Conservation (phyloP, 2,113 vertebrate genomes). For the Sturnira hondurensis region DNA sequence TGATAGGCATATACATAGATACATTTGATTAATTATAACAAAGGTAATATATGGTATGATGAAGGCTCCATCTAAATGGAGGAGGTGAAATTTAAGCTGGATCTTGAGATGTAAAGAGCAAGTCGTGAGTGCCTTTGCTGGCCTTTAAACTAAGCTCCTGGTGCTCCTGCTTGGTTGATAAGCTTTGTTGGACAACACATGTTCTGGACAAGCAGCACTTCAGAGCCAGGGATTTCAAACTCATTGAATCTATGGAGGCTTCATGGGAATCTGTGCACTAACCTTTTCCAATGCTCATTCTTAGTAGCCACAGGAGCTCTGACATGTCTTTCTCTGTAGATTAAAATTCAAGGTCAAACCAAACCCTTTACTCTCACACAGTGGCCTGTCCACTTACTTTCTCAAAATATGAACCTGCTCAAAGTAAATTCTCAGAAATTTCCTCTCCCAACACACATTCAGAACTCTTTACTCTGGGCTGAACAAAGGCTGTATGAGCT, state of each 20-base stretch:
- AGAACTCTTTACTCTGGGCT: background rate
- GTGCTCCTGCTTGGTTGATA: too few relatives aligned
- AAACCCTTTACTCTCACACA: background rate
- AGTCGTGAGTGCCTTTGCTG: background rate
- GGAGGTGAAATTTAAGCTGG: background rate
- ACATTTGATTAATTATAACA: background rate
- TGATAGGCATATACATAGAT: background rate
- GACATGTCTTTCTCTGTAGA: background rate
- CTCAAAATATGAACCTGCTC: background rate
- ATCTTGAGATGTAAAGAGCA: background rate
- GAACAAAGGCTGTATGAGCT: background rate
- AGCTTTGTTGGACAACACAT: background rate
- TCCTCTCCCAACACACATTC: background rate
- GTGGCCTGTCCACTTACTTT: background rate
- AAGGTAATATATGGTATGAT: background rate
- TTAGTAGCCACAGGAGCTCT: background rate
- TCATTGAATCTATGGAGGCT: background rate
- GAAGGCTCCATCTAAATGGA: background rate
- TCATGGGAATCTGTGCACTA: background rate
- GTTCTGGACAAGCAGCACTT: too few relatives aligned
- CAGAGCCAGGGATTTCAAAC: too few relatives aligned
- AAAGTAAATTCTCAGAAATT: background rate
- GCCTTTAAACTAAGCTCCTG: background rate
- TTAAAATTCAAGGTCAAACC: background rate
- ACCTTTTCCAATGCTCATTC: background rate